Conservation (phyloP, 2,113 vertebrate genomes). For the Felis catus region DNA sequence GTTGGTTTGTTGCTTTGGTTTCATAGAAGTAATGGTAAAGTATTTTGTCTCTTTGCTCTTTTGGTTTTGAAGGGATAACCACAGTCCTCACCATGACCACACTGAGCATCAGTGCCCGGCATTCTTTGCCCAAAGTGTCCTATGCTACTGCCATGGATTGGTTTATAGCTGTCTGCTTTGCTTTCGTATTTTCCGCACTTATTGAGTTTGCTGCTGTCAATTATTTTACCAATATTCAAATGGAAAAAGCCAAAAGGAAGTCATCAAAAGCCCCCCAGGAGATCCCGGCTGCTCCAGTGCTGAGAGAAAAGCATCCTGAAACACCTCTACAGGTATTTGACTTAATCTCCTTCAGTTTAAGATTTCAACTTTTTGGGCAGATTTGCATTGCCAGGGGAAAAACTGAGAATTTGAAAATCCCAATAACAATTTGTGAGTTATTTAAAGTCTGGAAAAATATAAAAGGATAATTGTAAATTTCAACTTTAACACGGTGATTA, state of each 20-base stretch:
- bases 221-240: slow-evolving; percentile 96
- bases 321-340: slow-evolving; percentile 88
- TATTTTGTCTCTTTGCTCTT: slow-evolving; percentile 70
- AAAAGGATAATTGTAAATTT: background rate
- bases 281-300: slow-evolving; percentile 86
- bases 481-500: background rate
- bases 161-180: slow-evolving; percentile 99
- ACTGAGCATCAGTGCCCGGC: slow-evolving; percentile 97
- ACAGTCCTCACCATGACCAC: slow-evolving; percentile 99
- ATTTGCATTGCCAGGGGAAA: background rate
- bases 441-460: background rate
- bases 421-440: background rate
- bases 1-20: background rate
- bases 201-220: slow-evolving; percentile 99
- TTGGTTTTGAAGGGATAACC: slow-evolving; percentile 92
- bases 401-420: background rate
- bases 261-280: slow-evolving; percentile 88
- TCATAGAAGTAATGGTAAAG: background rate
- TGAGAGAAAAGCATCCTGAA: slow-evolving; percentile 87
- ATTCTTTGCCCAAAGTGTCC: slow-evolving; percentile 98
- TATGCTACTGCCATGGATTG: slow-evolving; percentile 99
- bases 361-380: background rate
- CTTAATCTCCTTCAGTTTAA: background rate
- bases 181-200: slow-evolving; percentile 99
- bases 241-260: slow-evolving; percentile 94